Conservation (phyloP, 2,888 invertebrate genomes). For the Erpobdella octoculata region DNA sequence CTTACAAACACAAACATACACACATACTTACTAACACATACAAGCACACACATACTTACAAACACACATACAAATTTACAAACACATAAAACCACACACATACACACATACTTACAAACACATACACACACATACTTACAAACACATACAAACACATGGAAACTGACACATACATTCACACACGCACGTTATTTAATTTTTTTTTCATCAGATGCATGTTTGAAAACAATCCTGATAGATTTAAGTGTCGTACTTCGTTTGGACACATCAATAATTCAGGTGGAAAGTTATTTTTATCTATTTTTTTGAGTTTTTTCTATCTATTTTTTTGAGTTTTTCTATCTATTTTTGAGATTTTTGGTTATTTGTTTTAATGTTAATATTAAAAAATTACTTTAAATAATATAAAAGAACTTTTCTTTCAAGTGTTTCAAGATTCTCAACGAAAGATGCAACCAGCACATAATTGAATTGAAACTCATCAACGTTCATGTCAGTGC, state of each 20-base stretch:
- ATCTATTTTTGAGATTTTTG: no score
- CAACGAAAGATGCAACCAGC: background rate
- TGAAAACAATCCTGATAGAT: slow-evolving; percentile 13
- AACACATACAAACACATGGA: background rate
- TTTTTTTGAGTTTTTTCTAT: no score
- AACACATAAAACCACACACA: no score
- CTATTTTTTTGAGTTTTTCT: no score
- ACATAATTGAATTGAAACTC: background rate
- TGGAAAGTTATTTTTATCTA: no score
- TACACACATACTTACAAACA: no score
- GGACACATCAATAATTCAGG: slow-evolving; percentile 18
- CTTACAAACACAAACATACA: no score
- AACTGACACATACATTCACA: background rate
- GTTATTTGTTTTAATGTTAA: background rate
- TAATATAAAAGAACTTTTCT: no score
- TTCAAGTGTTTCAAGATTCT: background rate
- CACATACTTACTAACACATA: no score
- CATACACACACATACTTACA: background rate
- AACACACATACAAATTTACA: no score
- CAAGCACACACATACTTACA: no score
- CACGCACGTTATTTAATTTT: background rate
- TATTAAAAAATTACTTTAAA: no score
- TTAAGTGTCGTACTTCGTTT: background rate
- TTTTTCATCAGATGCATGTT: background rate
- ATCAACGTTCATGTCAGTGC: background rate